Percentiles rank a stretch among this genome's conserved stretches.
Evolutionary conservation across 1,140 invertebrate genomes (phyloP).

Genomic region (Monomorium pharaonis): DNA sequence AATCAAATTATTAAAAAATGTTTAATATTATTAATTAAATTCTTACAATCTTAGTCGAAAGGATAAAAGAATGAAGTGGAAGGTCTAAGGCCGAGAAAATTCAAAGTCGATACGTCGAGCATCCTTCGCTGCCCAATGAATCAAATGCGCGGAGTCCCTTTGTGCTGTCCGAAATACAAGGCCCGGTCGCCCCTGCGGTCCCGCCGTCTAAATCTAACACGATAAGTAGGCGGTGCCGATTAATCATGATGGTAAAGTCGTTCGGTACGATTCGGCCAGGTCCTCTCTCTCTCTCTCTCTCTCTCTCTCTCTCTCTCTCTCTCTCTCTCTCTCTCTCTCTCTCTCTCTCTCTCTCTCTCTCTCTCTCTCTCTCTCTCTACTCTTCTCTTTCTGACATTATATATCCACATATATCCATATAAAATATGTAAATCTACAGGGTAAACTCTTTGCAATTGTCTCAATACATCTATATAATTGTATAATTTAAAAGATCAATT

Average conservation of each 20-base stretch:
- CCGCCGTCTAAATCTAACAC: conserved; percentile 74
- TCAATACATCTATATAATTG: not conserved
- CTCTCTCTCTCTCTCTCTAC: conserved; percentile 7
- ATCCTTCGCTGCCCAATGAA: conserved; percentile 68
- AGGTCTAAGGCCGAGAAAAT: conserved; percentile 43
- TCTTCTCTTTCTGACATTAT: conserved; percentile 6
- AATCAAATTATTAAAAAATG: not conserved
- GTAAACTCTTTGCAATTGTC: conserved; percentile 5
- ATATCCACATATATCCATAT: conserved; percentile 17
- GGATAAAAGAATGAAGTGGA: not conserved
- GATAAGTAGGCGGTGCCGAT: conserved; percentile 78
- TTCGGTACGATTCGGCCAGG: conserved; percentile 57
- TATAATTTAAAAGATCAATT: not conserved
- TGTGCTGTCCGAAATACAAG: conserved; percentile 71
- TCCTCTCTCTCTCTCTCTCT: conserved; percentile 5
- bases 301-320: not conserved
- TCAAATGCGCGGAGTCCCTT: conserved; percentile 62
- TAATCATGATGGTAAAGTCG: conserved; percentile 75
- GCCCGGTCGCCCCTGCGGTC: conserved; percentile 64
- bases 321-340: conserved; percentile 14
- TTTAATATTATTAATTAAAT: not conserved
- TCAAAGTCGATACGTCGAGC: conserved; percentile 57
- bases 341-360: not conserved
- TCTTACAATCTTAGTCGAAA: not conserved
- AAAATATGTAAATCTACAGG: conserved; percentile 54